A percentile compares a stretch with the other conserved stretches of the same genome.
Evolutionary conservation across 2,797 vertebrate species (phyloP).

Genomic region (Phataginus tetradactyla): DNA sequence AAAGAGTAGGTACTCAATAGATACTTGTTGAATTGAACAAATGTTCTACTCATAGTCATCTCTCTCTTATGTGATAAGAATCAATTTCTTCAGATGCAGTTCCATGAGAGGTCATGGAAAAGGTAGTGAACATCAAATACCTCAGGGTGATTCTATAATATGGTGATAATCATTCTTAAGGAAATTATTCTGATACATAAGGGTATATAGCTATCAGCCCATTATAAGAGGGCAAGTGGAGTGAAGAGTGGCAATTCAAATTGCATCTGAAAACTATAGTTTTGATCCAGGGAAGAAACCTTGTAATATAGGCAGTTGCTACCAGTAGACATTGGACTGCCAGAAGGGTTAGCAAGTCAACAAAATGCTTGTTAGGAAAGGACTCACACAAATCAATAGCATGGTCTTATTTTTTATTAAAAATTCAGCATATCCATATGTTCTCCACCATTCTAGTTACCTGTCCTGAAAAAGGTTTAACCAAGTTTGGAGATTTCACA

Average conservation of each 20-base stretch:
- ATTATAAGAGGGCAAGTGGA: background rate
- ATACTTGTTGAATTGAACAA: slow-evolving; percentile 17
- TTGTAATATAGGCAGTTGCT: background rate
- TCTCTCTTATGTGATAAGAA: background rate
- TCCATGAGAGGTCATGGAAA: background rate
- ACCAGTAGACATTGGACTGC: background rate
- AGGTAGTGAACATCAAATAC: background rate
- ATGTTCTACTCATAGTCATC: background rate
- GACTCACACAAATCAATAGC: background rate
- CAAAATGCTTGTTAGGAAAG: slow-evolving; percentile 2
- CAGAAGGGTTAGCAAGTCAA: slow-evolving; percentile 32
- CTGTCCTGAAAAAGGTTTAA: slow-evolving; percentile 6
- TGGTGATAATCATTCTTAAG: background rate
- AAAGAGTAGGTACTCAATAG: background rate
- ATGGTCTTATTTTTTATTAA: slow-evolving; percentile 14
- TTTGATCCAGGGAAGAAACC: background rate
- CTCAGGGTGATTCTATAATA: background rate
- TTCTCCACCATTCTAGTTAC: slow-evolving; percentile 21
- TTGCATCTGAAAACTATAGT: background rate
- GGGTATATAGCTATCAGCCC: background rate
- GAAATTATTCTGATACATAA: background rate
- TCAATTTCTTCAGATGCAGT: background rate
- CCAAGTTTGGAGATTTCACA: background rate
- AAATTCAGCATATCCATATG: background rate
- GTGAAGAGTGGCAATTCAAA: background rate